Evolutionary conservation across 2,113 vertebrate genomes (phyloP).

Genomic region (Xiphorhynchus elegans): DNA sequence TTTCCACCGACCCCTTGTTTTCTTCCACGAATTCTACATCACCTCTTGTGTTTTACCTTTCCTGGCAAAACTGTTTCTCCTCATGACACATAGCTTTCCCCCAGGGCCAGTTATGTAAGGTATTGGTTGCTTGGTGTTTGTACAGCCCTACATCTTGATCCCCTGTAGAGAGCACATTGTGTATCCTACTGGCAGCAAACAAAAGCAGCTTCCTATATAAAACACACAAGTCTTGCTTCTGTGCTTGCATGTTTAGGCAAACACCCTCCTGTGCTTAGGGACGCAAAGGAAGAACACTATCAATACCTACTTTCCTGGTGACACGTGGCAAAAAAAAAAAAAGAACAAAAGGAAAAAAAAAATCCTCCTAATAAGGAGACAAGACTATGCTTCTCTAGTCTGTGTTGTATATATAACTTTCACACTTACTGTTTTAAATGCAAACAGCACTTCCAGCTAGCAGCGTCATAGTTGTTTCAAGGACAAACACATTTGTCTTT

Average conservation of each 20-base stretch:
- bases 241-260: constrained; percentile 38
- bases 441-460: not conserved
- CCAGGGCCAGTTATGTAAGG: constrained; percentile 45
- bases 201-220: constrained; percentile 58
- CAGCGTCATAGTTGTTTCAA: not conserved
- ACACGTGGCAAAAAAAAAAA: not conserved
- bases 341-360: rapidly evolving
- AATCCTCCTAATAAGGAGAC: not conserved
- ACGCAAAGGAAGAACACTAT: not conserved
- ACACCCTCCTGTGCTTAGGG: not conserved
- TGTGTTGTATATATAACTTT: not conserved
- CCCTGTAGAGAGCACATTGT: constrained; percentile 51
- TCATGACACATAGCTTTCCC: constrained; percentile 22
- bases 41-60: constrained; percentile 42
- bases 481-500: constrained; percentile 27
- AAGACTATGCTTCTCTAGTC: not conserved
- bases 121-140: constrained; percentile 52
- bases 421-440: not conserved
- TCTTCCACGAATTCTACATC: not conserved
- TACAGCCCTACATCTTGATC: constrained; percentile 46
- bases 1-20: not conserved
- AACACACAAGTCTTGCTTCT: constrained; percentile 42
- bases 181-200: constrained; percentile 47
- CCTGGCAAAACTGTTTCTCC: constrained; percentile 42
- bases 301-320: not conserved